These are phyloP conservation scores for Troides aeacus DNA, from an alignment of 2,888 invertebrate genomes.

Conservation along the genomic window DNA sequence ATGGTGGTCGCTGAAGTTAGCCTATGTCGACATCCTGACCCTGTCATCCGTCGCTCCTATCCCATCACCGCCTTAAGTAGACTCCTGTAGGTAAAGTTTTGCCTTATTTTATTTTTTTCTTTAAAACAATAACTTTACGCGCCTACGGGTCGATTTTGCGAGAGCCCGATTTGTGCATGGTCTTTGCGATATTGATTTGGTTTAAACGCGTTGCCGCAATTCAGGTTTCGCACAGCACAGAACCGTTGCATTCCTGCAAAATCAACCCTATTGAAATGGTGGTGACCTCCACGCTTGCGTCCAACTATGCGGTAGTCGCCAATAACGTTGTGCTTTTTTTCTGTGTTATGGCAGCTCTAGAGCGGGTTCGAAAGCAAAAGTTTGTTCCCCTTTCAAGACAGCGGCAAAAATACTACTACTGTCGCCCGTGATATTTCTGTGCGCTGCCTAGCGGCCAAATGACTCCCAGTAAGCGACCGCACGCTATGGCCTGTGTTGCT, in stretches of 20 bases:
- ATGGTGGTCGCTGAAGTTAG: constrained; percentile 69
- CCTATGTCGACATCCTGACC: constrained; percentile 56
- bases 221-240: constrained; percentile 40
- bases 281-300: constrained; percentile 50
- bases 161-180: constrained; percentile 71
- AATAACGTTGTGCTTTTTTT: constrained; percentile 67
- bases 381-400: constrained; percentile 87
- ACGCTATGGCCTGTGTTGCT: constrained; percentile 65
- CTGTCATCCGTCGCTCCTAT: constrained; percentile 34
- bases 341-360: constrained; percentile 79
- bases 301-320: constrained; percentile 30
- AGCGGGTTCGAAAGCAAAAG: constrained; percentile 82
- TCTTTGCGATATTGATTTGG: constrained; percentile 47
- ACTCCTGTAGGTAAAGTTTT: constrained; percentile 52
- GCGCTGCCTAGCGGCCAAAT: constrained; percentile 80
- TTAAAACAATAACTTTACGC: constrained; percentile 39
- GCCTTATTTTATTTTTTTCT: constrained; percentile 46
- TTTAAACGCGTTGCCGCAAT: not conserved
- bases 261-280: constrained; percentile 81
- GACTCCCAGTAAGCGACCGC: constrained; percentile 70
- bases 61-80: constrained; percentile 39
- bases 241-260: constrained; percentile 59
- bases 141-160: constrained; percentile 58
- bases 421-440: constrained; percentile 88
- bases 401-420: constrained; percentile 87